phyloP scores from a whole-genome alignment of 2,888 invertebrate species.

The Spialia ferax region DNA sequence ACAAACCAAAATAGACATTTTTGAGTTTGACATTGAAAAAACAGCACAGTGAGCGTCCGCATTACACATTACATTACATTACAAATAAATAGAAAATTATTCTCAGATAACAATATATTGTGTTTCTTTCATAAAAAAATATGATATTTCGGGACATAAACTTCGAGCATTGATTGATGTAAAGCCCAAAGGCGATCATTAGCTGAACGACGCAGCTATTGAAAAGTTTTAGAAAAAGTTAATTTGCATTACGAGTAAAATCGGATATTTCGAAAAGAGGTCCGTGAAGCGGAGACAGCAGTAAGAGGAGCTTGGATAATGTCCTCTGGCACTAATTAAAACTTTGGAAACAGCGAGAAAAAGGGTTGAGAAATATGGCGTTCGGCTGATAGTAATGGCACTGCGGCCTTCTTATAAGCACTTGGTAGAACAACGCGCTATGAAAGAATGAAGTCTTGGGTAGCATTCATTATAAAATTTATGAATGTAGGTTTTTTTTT shows the following conservation, averaged over 20 bases:
- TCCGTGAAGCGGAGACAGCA: slow-evolving; percentile 64
- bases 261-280: slow-evolving; percentile 67
- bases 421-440: neutral
- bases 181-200: slow-evolving; percentile 35
- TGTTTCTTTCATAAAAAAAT: neutral
- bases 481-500: neutral
- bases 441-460: neutral
- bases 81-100: no score
- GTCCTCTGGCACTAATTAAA: slow-evolving; percentile 86
- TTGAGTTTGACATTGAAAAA: no score
- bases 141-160: neutral
- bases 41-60: no score
- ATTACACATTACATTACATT: no score
- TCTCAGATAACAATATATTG: no score
- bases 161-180: neutral
- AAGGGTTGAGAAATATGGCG: slow-evolving; percentile 83
- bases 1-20: no score
- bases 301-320: slow-evolving; percentile 76
- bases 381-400: slow-evolving; percentile 77
- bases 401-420: slow-evolving; percentile 68
- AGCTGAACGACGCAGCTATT: slow-evolving; percentile 36
- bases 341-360: slow-evolving; percentile 78
- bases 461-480: neutral
- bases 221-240: slow-evolving; percentile 40
- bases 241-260: slow-evolving; percentile 62